phyloP scores from a whole-genome alignment of 2,113 vertebrate species.

The Ctenomys sociabilis region DNA sequence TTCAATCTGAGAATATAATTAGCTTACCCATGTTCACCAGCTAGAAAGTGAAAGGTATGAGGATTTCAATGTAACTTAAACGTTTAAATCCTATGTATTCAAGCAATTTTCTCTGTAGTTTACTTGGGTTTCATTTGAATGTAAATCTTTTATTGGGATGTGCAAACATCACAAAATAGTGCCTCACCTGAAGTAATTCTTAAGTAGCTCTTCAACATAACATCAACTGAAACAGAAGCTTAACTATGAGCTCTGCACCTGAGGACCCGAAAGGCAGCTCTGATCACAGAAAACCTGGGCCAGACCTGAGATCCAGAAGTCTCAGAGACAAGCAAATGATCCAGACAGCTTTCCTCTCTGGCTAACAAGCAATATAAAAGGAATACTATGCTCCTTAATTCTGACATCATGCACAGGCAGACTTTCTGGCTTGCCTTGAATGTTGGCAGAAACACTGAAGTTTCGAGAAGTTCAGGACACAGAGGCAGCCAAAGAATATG shows the following conservation, averaged over 20 bases:
- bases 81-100: background rate
- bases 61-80: background rate
- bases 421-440: background rate
- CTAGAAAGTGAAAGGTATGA: background rate
- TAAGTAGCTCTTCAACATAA: background rate
- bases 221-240: background rate
- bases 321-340: background rate
- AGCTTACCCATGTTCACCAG: background rate
- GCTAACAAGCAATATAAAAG: slow-evolving; percentile 8
- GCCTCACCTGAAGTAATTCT: background rate
- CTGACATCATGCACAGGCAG: background rate
- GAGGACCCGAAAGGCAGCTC: background rate
- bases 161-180: background rate
- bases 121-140: slow-evolving; percentile 17
- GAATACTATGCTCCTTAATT: background rate
- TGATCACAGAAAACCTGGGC: background rate
- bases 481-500: background rate
- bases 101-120: background rate
- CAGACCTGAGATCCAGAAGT: background rate
- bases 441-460: background rate
- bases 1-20: background rate
- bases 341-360: too few relatives aligned
- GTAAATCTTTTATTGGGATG: background rate
- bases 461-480: background rate
- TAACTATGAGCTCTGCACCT: background rate